These are phyloP conservation scores for Siniperca obscura DNA, from an alignment of 2,797 vertebrate species.

Conservation along the genomic window DNA sequence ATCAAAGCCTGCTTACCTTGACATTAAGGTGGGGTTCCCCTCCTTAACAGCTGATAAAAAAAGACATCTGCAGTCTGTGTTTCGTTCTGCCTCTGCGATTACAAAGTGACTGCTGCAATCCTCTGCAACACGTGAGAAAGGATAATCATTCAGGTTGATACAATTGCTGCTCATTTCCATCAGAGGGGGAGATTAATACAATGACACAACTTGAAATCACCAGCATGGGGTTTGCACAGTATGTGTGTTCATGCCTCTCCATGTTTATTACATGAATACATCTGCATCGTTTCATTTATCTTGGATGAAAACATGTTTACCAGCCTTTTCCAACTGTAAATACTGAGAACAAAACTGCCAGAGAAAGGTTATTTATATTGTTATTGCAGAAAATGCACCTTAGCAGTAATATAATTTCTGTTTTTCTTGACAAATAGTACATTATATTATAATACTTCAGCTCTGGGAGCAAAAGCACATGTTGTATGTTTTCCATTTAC, in stretches of 20 bases:
- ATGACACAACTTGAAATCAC: slow-evolving; percentile 39
- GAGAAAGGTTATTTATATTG: slow-evolving; percentile 26
- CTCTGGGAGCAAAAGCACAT: not conserved
- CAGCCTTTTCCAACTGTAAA: slow-evolving; percentile 22
- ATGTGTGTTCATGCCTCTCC: slow-evolving; percentile 12
- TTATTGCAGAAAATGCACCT: slow-evolving; percentile 33
- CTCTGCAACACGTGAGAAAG: slow-evolving; percentile 49
- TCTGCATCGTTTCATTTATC: slow-evolving; percentile 42
- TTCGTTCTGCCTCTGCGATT: slow-evolving; percentile 64
- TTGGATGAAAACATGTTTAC: slow-evolving; percentile 48
- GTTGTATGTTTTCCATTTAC: slow-evolving; percentile 28
- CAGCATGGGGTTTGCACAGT: slow-evolving; percentile 6
- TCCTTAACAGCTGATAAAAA: slow-evolving; percentile 57
- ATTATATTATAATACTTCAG: not conserved
- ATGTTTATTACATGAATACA: slow-evolving; percentile 47
- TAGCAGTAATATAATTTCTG: slow-evolving; percentile 15
- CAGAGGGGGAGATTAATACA: slow-evolving; percentile 28
- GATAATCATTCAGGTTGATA: slow-evolving; percentile 62
- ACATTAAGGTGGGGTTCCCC: slow-evolving; percentile 71
- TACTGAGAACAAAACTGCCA: not conserved
- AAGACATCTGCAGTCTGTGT: slow-evolving; percentile 66
- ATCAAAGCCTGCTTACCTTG: slow-evolving; percentile 78
- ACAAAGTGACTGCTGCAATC: slow-evolving; percentile 67
- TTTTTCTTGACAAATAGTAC: slow-evolving; percentile 21
- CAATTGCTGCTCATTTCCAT: slow-evolving; percentile 44